phyloP scores from a whole-genome alignment of 2,888 invertebrate genomes.

The Athrips mouffetella region DNA sequence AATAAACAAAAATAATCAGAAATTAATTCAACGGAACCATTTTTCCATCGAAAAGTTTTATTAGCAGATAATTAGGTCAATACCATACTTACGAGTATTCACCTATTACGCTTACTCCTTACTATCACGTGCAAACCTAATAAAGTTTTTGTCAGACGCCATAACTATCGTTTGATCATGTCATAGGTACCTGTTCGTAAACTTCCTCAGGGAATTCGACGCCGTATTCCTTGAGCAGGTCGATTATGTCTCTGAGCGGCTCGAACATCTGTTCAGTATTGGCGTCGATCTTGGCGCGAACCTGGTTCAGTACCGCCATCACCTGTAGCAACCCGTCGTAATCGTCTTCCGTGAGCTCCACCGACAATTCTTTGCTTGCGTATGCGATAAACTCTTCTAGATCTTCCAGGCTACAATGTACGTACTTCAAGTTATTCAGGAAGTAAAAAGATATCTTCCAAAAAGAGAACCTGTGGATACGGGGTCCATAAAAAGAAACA shows the following conservation, averaged over 20 bases:
- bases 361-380: constrained; percentile 84
- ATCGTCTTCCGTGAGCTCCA: constrained; percentile 89
- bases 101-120: no score
- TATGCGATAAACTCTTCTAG: constrained; percentile 88
- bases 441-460: no score
- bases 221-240: constrained; percentile 89
- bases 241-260: constrained; percentile 90
- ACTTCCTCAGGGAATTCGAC: constrained; percentile 90
- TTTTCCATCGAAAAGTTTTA: no score
- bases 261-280: constrained; percentile 93
- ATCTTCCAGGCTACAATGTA: constrained; percentile 80
- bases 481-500: no score
- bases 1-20: no score
- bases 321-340: constrained; percentile 89
- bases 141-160: no score
- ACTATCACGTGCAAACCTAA: no score
- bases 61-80: no score
- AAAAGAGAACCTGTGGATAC: no score
- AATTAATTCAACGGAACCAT: no score
- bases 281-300: constrained; percentile 81
- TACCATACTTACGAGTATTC: no score
- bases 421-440: neutral
- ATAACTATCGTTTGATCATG: no score
- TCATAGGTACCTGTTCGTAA: constrained; percentile 80
- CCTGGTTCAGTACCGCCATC: constrained; percentile 90